Evolutionary conservation across 2,888 invertebrate species (phyloP).

Genomic region (Lacanobia wlatinum): DNA sequence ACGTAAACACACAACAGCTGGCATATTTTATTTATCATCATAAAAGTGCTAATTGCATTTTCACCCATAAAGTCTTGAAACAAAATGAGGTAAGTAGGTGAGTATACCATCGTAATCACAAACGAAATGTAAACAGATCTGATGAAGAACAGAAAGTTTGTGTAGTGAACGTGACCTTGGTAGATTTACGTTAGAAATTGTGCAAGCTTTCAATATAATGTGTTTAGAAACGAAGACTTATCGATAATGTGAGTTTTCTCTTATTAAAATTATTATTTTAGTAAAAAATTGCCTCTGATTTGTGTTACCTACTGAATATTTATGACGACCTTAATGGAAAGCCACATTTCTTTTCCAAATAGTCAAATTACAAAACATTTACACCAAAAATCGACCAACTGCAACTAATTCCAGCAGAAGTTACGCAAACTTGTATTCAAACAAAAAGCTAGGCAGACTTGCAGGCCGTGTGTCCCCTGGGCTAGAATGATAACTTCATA

Average conservation of each 20-base stretch:
- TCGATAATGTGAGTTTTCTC: no score
- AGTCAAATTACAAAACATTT: slow-evolving; percentile 7
- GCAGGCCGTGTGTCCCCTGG: slow-evolving; percentile 46
- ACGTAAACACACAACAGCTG: slow-evolving; percentile 29
- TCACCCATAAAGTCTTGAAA: slow-evolving; percentile 1
- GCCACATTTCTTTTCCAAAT: not conserved
- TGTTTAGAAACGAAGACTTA: no score
- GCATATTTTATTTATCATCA: slow-evolving; percentile 13
- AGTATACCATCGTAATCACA: slow-evolving; percentile 20
- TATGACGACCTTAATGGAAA: not conserved
- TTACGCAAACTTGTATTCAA: slow-evolving; percentile 37
- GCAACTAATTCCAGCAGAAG: slow-evolving; percentile 12
- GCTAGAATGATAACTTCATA: slow-evolving; percentile 66
- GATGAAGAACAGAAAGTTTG: slow-evolving; percentile 7
- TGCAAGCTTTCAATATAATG: not conserved
- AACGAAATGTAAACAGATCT: slow-evolving; percentile 25
- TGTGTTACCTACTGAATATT: no score
- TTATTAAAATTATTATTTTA: no score
- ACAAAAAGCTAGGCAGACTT: slow-evolving; percentile 41
- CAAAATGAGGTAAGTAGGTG: slow-evolving; percentile 16
- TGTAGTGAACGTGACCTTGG: slow-evolving; percentile 6
- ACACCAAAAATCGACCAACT: slow-evolving; percentile 9
- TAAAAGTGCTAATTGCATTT: slow-evolving; percentile 33
- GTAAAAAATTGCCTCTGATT: no score
- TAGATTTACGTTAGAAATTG: not conserved